These are phyloP conservation scores for Vesta saturnalis DNA, from an alignment of 2,888 invertebrate species.

Conservation along the genomic window DNA sequence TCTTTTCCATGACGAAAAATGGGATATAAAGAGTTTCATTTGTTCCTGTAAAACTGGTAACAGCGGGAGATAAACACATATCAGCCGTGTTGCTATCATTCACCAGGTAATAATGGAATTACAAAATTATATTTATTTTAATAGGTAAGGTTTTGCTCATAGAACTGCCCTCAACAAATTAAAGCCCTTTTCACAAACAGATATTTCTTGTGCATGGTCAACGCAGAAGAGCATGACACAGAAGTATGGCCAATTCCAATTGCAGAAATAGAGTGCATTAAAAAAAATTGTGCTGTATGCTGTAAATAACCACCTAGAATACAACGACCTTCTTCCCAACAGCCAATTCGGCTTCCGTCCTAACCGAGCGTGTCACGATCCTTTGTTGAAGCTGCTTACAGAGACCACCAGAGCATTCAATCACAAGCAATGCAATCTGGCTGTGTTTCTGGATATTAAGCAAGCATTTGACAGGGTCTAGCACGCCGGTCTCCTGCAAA, in stretches of 20 bases:
- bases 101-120: conserved; percentile 2
- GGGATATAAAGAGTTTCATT: too few species aligned
- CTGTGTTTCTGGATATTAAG: too few species aligned
- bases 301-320: too few species aligned
- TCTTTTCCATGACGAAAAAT: not conserved
- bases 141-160: not conserved
- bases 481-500: too few species aligned
- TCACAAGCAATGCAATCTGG: too few species aligned
- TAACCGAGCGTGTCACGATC: too few species aligned
- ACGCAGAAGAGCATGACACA: conserved; percentile 8
- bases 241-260: conserved; percentile 2
- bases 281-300: not conserved
- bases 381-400: too few species aligned
- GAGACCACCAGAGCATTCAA: too few species aligned
- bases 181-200: not conserved
- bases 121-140: conserved; percentile 8
- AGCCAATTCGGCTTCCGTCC: too few species aligned
- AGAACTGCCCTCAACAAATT: conserved; percentile 3
- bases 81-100: conserved; percentile 6
- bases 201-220: conserved; percentile 10
- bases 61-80: conserved; percentile 9
- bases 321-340: too few species aligned
- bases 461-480: too few species aligned
- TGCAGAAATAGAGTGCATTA: conserved; percentile 5
- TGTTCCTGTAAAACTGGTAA: conserved; percentile 15